Percentiles rank a stretch among this genome's conserved stretches.
These are phyloP conservation scores for Camarhynchus parvulus DNA, from an alignment of 2,113 vertebrate genomes.

Conservation along the genomic window DNA sequence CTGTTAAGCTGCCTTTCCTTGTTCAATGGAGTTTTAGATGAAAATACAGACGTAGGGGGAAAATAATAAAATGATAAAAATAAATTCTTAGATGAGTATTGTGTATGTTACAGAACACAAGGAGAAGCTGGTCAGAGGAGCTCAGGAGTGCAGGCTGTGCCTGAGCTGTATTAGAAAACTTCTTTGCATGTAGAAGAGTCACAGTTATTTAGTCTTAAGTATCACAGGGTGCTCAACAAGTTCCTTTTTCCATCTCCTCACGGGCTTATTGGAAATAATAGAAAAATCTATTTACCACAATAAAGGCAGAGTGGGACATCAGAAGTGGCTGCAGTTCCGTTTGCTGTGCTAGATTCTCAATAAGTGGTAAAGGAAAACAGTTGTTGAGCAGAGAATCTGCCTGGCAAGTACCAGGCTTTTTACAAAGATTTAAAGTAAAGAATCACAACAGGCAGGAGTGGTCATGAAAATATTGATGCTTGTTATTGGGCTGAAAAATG, in stretches of 20 bases:
- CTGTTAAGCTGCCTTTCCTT: not conserved
- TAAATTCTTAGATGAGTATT: not conserved
- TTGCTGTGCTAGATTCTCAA: not conserved
- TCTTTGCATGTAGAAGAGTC: not conserved
- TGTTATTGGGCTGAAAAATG: not conserved
- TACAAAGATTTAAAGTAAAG: not conserved
- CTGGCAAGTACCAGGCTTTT: not conserved
- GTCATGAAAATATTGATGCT: not conserved
- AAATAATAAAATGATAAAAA: not conserved
- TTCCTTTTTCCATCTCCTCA: not conserved
- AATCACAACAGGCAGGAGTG: not conserved
- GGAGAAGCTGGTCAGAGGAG: not conserved
- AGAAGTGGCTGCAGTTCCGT: accelerated
- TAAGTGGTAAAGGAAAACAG: not conserved
- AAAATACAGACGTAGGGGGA: not conserved
- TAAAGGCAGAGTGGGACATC: not conserved
- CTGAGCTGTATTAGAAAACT: not conserved
- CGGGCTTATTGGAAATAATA: not conserved
- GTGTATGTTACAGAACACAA: not conserved
- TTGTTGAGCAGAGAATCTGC: not conserved
- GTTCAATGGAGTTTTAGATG: not conserved
- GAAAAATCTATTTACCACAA: not conserved
- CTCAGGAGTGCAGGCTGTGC: not conserved
- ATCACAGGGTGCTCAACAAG: not conserved
- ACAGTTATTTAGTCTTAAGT: not conserved